Evolutionary conservation across 1,140 invertebrate genomes (phyloP), one percentile per base, ranked within the genome.

Genomic region (Tetranychus urticae): DNA sequence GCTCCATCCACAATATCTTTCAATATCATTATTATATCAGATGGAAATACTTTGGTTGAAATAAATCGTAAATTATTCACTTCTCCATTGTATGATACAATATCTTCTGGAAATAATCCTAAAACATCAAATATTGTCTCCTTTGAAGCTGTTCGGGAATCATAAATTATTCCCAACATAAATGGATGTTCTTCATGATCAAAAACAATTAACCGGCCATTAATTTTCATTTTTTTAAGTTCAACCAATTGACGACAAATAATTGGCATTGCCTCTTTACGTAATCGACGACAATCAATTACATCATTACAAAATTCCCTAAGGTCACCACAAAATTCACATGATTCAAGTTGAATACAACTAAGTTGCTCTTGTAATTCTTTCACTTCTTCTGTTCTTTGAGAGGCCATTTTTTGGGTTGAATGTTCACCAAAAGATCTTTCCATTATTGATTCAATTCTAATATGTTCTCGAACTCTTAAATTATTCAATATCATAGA

Each of bases 371-470:
- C 1, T 52, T 52, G 50, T n/a, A 52, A 31, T 31, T 33, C 13
- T 1, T n/a, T 7, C 8, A 52, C 31, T 6, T 52, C 50, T 12
- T 13, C 2, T n/a, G 50, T n/a, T 52, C 50, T 52, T 52, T 4
- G 37, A 8, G 7, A 13, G 31, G 48, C 45, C 54, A 60, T 48
- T 56, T 61, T 58, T 63, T 82, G 79, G 60, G 81, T 78, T 56
- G 78, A 76, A 48, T 73, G 70, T 71, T 93, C 88, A n/a, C 84
- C 81, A 72, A 94, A 96, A 47, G 87, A 91, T 50, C 83, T 77
- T 58, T 86, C 82, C 82, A 96, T 91, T 79, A 97, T 91, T 59
- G 89, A 87, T 74, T 96, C 86, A 2, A 97, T 87, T 34, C 85
- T 81, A 13, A 96, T 80, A 55, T 84, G 83, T 69, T 91, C 85